Conservation (phyloP, 1,140 invertebrate species). For the Ridgeia piscesae region DNA sequence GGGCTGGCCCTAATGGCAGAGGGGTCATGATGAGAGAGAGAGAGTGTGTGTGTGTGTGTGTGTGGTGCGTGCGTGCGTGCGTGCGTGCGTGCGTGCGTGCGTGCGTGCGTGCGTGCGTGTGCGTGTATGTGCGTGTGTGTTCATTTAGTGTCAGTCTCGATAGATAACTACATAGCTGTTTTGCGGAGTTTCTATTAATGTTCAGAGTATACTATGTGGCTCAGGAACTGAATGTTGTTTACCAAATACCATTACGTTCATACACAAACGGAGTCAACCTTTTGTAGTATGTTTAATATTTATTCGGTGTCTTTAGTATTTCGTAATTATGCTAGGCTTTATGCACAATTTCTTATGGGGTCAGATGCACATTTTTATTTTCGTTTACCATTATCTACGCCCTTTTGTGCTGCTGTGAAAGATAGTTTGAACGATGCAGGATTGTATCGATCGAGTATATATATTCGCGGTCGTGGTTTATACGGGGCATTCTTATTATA, state of each 20-base stretch:
- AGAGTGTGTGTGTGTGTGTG: too few relatives aligned
- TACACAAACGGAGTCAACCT: not conserved
- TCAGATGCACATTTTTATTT: not conserved
- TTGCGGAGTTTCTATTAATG: not conserved
- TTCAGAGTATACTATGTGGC: not conserved
- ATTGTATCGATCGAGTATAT: too few relatives aligned
- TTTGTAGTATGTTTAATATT: not conserved
- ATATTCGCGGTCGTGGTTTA: too few relatives aligned
- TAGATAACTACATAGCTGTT: not conserved
- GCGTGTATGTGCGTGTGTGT: too few relatives aligned
- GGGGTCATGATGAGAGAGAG: too few relatives aligned
- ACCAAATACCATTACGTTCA: not conserved
- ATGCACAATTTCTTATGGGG: not conserved
- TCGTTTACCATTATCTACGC: not conserved
- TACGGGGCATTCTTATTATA: too few relatives aligned
- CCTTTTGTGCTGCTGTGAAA: not conserved
- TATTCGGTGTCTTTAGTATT: not conserved
- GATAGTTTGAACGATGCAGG: not conserved
- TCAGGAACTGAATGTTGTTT: not conserved
- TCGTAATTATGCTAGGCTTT: not conserved
- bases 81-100: too few relatives aligned
- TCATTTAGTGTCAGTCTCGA: too few relatives aligned
- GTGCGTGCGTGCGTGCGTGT: too few relatives aligned
- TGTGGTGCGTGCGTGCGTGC: too few relatives aligned
- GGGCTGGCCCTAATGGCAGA: too few relatives aligned